Conservation (phyloP, 2,113 vertebrate genomes). For the Tupaia chinensis region DNA sequence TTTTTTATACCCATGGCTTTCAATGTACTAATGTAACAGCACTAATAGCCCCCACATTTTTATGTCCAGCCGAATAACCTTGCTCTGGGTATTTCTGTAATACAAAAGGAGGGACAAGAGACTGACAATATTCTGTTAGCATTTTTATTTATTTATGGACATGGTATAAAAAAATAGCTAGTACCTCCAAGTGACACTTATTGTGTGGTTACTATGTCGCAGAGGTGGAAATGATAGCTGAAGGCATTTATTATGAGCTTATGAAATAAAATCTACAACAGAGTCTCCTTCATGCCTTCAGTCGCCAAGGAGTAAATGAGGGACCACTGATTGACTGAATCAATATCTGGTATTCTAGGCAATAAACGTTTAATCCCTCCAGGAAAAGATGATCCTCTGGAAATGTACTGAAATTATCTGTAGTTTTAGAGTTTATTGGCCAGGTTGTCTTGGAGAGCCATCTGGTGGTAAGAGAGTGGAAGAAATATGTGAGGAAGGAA, state of each 20-base stretch:
- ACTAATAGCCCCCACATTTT: not conserved
- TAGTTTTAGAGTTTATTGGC: not conserved
- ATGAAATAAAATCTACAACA: not conserved
- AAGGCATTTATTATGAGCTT: not conserved
- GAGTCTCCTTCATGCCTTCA: not conserved
- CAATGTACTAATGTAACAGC: not conserved
- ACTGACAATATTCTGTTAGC: not conserved
- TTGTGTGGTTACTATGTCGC: accelerated
- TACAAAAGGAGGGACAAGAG: not conserved
- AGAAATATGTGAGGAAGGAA: not conserved
- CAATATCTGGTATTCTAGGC: not conserved
- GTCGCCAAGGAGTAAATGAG: not conserved
- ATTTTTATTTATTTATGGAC: not conserved
- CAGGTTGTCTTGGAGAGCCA: conserved; percentile 63
- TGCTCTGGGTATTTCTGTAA: not conserved
- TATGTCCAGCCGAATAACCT: not conserved
- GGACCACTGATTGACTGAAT: not conserved
- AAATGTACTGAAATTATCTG: not conserved
- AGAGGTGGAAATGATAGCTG: not conserved
- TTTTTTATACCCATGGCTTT: not conserved
- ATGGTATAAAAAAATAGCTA: not conserved
- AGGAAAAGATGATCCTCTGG: not conserved
- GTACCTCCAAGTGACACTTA: not conserved
- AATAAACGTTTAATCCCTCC: not conserved
- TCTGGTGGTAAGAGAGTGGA: conserved; percentile 61